Base-by-base conservation (phyloP, 2,113 vertebrate species). In the Carollia perspicillata region DNA sequence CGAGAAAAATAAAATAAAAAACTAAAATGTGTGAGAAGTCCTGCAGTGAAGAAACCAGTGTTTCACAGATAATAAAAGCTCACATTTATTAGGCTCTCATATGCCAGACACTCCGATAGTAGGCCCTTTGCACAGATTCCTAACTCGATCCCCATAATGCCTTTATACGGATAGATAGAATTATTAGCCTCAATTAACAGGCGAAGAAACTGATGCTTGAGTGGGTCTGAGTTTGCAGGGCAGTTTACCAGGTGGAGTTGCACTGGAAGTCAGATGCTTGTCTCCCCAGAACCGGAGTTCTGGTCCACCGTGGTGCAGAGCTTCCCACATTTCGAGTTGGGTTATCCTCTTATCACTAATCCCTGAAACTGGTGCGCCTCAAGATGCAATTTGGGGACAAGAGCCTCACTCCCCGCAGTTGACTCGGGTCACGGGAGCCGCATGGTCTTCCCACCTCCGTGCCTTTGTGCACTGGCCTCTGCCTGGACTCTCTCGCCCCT, bases 361-460 rank as follows among this genome's bases (percentile, higher is more conserved):
- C 13, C 30, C 18, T 13, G 22, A 93, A 37, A 49, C 8, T 30
- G 2, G 2, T 26, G 23, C 35, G 40, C 58, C 42, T 30, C 47
- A 35, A 53, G 55, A 55, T 28, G 63, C 22, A 9, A 53, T 37
- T 60, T 28, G 84, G 84, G 51, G 35, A 83, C 23, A 2, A 72
- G 35, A 89, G 33, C 3, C 42, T 44, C 0, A 0, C 7, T 35
- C 26, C 1, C 58, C 44, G 2, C 78, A 40, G 22, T 3, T 7
- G 16, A 3, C 44, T 49, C 35, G 28, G 16, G 35, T 65, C 60
- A 6, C 12, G 30, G 53, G 18, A 58, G 20, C 33, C 26, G 40
- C 18, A 2, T 3, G 17, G 30, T 26, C 47, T 65, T 78, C 10
- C 9, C 33, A 20, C 3, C n/a, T 74, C 65, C 37, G 30, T 28